Conservation (phyloP, 2,797 vertebrate species). For the Premnoplex brunnescens region DNA sequence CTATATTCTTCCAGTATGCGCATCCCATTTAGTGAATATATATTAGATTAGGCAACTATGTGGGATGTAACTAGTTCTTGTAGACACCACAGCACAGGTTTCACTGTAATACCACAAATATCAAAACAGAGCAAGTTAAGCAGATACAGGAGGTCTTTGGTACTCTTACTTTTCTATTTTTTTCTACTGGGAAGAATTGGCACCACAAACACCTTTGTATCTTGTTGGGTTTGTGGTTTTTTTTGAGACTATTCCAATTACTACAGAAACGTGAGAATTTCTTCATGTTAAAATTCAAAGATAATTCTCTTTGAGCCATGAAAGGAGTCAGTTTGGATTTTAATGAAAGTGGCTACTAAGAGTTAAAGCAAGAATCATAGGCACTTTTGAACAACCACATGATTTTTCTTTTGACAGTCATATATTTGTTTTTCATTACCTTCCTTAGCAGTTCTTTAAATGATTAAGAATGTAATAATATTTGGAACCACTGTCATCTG, state of each 20-base stretch:
- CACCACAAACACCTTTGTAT: neutral
- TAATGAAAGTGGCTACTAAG: neutral
- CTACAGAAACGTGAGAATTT: neutral
- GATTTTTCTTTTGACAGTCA: neutral
- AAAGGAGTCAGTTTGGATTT: neutral
- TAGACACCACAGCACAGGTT: neutral
- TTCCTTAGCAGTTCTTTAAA: neutral
- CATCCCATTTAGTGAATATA: neutral
- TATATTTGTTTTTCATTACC: neutral
- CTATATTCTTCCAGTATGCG: neutral
- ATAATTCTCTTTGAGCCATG: neutral
- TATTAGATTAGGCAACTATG: neutral
- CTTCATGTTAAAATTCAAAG: neutral
- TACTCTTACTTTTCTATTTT: neutral
- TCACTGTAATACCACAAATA: neutral
- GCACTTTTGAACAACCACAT: neutral
- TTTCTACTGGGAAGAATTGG: neutral
- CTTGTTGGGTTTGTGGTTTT: too few relatives aligned
- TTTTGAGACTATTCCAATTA: neutral
- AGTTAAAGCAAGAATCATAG: neutral
- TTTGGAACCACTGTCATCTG: neutral
- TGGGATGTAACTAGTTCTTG: neutral
- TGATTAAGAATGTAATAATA: neutral
- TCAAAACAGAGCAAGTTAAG: neutral
- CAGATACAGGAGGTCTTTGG: neutral